A percentile compares a stretch with the other conserved stretches of the same genome.
Evolutionary conservation across 2,797 vertebrate genomes (phyloP).

Genomic region (Melanotaenia boesemani): DNA sequence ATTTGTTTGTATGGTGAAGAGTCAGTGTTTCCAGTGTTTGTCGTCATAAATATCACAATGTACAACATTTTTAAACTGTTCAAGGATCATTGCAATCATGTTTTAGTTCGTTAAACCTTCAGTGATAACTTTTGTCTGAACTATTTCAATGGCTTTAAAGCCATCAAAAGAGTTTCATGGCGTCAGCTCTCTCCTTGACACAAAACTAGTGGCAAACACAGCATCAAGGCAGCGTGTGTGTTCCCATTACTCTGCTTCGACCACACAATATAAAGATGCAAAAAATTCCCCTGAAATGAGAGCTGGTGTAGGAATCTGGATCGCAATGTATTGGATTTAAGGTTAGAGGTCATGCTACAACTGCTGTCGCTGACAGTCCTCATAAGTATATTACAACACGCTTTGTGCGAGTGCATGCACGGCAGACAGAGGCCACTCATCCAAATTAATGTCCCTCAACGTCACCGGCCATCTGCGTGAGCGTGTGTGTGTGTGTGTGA

Average conservation of each 20-base stretch:
- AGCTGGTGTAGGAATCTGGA: slow-evolving; percentile 28
- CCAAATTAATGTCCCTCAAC: slow-evolving; percentile 63
- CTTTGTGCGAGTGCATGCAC: slow-evolving; percentile 19
- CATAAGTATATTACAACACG: slow-evolving; percentile 27
- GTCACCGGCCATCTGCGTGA: slow-evolving; percentile 52
- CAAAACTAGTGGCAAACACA: slow-evolving; percentile 17
- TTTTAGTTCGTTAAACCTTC: slow-evolving; percentile 18
- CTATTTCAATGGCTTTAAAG: neutral
- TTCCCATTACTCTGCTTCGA: neutral
- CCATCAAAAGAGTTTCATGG: neutral
- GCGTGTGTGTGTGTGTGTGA: slow-evolving; percentile 10
- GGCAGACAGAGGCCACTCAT: slow-evolving; percentile 48
- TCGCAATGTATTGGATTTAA: slow-evolving; percentile 36
- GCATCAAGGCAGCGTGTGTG: slow-evolving; percentile 16
- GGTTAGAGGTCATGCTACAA: slow-evolving; percentile 28
- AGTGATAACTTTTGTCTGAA: neutral
- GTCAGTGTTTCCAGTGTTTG: neutral
- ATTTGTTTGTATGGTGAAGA: neutral
- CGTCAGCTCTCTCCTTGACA: slow-evolving; percentile 21
- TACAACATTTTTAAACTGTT: neutral
- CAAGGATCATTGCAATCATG: neutral
- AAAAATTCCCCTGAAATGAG: slow-evolving; percentile 1
- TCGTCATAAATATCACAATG: neutral
- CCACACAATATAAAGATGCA: slow-evolving; percentile 4
- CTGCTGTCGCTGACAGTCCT: slow-evolving; percentile 6